Evolutionary conservation across 2,888 invertebrate genomes (phyloP).

Genomic region (Spilosoma lubricipeda): DNA sequence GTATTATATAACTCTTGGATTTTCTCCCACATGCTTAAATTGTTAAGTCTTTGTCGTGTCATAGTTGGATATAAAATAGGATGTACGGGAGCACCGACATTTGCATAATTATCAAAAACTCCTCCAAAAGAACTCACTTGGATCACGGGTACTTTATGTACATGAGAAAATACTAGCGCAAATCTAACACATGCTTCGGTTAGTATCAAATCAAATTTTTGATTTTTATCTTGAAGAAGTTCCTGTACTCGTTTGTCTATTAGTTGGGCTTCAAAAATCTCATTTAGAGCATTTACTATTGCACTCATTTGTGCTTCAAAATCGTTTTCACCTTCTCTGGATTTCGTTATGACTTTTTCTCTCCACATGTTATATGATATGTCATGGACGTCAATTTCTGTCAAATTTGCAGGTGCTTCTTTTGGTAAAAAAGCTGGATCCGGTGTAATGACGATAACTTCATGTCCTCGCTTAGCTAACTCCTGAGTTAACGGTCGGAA

Average conservation of each 20-base stretch:
- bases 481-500: constrained; percentile 67
- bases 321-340: background rate
- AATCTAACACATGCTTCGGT: constrained; percentile 55
- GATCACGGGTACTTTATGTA: constrained; percentile 64
- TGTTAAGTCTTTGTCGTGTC: constrained; percentile 40
- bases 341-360: background rate
- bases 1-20: constrained; percentile 38
- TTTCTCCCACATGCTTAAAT: constrained; percentile 58
- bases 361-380: constrained; percentile 54
- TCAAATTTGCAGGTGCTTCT: constrained; percentile 58
- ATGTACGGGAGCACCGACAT: constrained; percentile 54
- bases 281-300: background rate
- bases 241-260: background rate
- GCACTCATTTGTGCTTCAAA: background rate
- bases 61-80: constrained; percentile 54
- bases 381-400: constrained; percentile 68
- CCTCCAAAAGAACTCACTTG: constrained; percentile 61
- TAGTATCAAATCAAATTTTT: constrained; percentile 56
- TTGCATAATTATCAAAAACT: constrained; percentile 35
- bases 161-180: constrained; percentile 53
- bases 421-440: constrained; percentile 62
- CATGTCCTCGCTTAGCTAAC: constrained; percentile 70
- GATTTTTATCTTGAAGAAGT: constrained; percentile 20
- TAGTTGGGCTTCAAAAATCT: background rate
- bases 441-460: constrained; percentile 70